Percentiles rank a stretch among this genome's conserved stretches.
These are phyloP conservation scores for Coendou prehensilis DNA, from an alignment of 2,797 vertebrate genomes.

Conservation along the genomic window DNA sequence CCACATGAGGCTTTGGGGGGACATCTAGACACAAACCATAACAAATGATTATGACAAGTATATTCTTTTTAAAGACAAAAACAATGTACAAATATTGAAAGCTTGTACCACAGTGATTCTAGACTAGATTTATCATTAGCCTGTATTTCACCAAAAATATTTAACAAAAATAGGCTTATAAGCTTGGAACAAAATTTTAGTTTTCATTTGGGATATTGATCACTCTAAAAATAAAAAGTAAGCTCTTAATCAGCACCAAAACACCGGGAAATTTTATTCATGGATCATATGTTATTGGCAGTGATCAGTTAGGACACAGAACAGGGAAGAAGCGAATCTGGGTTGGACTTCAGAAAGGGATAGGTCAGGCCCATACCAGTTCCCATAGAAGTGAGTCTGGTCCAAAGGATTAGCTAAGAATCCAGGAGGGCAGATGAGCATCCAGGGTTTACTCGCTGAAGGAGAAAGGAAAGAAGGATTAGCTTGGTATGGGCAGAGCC, in stretches of 20 bases:
- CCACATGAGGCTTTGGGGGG: too few relatives aligned
- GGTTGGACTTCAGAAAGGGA: not conserved
- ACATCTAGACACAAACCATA: too few relatives aligned
- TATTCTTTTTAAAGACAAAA: constrained; percentile 11
- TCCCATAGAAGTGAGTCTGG: not conserved
- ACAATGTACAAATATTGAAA: not conserved
- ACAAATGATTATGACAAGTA: not conserved
- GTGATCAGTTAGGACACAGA: not conserved
- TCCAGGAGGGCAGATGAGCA: too few relatives aligned
- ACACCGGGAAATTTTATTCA: not conserved
- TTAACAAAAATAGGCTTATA: not conserved
- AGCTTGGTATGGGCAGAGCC: not conserved
- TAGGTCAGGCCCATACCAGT: not conserved
- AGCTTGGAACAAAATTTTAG: not conserved
- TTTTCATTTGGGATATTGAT: not conserved
- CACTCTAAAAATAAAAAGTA: not conserved
- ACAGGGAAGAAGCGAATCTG: not conserved
- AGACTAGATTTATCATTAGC: not conserved
- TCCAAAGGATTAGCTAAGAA: not conserved
- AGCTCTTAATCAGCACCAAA: not conserved
- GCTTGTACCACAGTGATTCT: not conserved
- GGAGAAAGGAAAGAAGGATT: not conserved
- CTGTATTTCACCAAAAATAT: not conserved
- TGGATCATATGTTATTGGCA: not conserved
- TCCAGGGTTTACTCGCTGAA: not conserved